phyloP scores from a whole-genome alignment of 1,140 invertebrate species.

The Lasaia peninsularis region DNA sequence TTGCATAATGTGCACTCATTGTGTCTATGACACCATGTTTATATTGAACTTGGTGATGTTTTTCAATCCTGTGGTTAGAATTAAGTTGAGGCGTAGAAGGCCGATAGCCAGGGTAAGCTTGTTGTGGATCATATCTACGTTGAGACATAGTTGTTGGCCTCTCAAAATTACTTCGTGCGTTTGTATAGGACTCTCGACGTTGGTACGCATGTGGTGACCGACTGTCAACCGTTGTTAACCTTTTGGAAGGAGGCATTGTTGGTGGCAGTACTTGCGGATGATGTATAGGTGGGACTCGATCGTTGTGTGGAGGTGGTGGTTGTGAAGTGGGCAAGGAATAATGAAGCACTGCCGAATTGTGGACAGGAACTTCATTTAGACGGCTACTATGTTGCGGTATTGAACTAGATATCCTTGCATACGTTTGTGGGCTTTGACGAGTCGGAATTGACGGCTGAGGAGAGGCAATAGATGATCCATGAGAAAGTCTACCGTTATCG shows the following conservation, averaged over 20 bases:
- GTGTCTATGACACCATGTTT: constrained; percentile 50
- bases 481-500: constrained; percentile 46
- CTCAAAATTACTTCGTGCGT: constrained; percentile 52
- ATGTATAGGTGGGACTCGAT: constrained; percentile 64
- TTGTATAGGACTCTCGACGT: constrained; percentile 51
- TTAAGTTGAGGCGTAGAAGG: constrained; percentile 42
- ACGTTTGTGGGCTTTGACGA: constrained; percentile 62
- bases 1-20: constrained; percentile 45
- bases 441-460: constrained; percentile 54
- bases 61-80: constrained; percentile 49
- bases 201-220: constrained; percentile 51
- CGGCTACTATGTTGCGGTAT: constrained; percentile 52
- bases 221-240: constrained; percentile 36
- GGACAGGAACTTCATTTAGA: constrained; percentile 49
- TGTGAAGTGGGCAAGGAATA: constrained; percentile 49
- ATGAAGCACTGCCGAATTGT: constrained; percentile 47
- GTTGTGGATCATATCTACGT: constrained; percentile 66
- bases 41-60: constrained; percentile 50
- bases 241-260: constrained; percentile 38
- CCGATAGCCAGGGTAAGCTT: constrained; percentile 65
- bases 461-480: constrained; percentile 43
- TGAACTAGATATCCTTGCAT: constrained; percentile 53
- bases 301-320: constrained; percentile 60
- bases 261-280: constrained; percentile 52
- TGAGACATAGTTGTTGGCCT: constrained; percentile 48